Evolutionary conservation across 2,888 invertebrate species (phyloP), one percentile per base, ranked within the genome.

Genomic region (Eucera pruinosa): DNA sequence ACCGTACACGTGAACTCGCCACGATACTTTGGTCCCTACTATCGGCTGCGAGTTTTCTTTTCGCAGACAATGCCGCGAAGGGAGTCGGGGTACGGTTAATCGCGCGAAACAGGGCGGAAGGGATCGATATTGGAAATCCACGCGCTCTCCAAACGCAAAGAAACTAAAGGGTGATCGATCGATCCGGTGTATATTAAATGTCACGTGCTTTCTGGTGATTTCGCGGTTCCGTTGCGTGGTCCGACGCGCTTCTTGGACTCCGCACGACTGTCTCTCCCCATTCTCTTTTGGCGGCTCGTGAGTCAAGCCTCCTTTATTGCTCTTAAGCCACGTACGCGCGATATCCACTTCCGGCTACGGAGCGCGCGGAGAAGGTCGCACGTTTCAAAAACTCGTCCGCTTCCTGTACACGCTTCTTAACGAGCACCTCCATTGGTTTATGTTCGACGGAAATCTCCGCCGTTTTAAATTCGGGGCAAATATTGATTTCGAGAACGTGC

Each of bases 251-350:
- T 87, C 88, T 90, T 87, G 87, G 90, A 86, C 88, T 82, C 85
- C 80, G 89, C 82, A 66, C 89, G 89, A 90, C 90, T 90, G 89
- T 87, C 86, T 89, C 83, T 80, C 73, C 81, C 82, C 84, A 88
- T 89, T 90, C 88, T 88, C 87, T 86, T 88, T 85, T 80, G 77
- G 83, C 82, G 82, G 83, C 82, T 83, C 81, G 76, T 74, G 78
- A 83, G 72, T 82, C 81, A 82, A 68, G 72, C 83, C 83, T 87
- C 85, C 87, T 86, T 89, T 89, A 87, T 89, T 90, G 86, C 88
- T 88, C 86, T 86, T 80, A 78, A 77, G 84, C 82, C 86, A 67
- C 76, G 78, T 77, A 85, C 81, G 67, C 67, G 68, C 72, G 81
- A 76, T 82, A 83, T 66, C 76, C 83, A 68, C 86, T 86, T 86